phyloP scores from a whole-genome alignment of 23 tunicate genomes.

The Trididemnum miniatum region DNA sequence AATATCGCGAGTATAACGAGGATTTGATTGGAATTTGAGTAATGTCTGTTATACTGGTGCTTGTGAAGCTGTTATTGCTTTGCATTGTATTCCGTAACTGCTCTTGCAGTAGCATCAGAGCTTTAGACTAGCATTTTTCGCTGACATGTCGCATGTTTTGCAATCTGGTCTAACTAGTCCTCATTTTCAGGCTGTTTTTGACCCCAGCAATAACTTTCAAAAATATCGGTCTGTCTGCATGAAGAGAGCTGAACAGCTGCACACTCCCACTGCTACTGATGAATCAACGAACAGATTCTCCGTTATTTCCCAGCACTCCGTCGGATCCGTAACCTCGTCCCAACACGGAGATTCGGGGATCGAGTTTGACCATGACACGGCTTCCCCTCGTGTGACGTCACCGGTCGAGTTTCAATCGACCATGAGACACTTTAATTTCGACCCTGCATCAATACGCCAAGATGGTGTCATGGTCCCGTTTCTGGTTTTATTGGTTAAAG shows the following conservation, averaged over 20 bases:
- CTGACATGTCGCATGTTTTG: no score
- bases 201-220: conserved; percentile 83
- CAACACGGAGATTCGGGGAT: conserved; percentile 92
- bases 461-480: conserved; percentile 90
- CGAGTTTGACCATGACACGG: conserved; percentile 73
- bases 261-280: conserved; percentile 31
- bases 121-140: no score
- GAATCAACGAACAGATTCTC: conserved; percentile 56
- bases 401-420: neutral
- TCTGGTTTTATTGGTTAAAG: conserved; percentile 81
- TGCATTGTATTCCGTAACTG: no score
- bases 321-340: conserved; percentile 68
- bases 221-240: conserved; percentile 68
- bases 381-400: conserved; percentile 14
- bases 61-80: no score
- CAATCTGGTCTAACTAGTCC: neutral
- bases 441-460: conserved; percentile 6
- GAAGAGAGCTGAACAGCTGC: conserved; percentile 28
- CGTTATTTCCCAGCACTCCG: conserved; percentile 68
- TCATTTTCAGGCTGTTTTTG: conserved; percentile 67
- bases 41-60: no score
- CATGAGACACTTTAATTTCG: conserved; percentile 54
- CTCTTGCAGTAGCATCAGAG: no score
- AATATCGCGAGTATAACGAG: no score
- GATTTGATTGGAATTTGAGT: no score